Conservation (phyloP, 2,888 invertebrate species). For the Acanthosepion lycidas region DNA sequence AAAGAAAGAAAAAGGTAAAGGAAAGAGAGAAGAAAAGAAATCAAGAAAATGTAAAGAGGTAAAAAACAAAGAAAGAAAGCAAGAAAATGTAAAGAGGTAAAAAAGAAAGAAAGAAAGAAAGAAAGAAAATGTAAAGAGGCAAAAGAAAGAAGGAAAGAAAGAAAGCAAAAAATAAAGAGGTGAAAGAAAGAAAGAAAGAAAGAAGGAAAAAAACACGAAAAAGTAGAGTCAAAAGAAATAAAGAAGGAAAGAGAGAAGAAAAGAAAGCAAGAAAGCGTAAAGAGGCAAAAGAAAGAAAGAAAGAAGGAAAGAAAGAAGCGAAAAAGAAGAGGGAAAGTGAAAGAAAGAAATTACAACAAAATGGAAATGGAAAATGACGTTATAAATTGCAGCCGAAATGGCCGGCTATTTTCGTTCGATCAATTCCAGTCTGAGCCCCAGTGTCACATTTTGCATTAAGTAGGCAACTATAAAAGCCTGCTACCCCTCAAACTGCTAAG, state of each 20-base stretch:
- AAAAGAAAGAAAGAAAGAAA: neutral
- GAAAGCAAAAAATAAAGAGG: fast-evolving
- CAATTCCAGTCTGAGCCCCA: neutral
- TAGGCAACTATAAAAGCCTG: too few relatives aligned
- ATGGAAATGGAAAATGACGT: too few relatives aligned
- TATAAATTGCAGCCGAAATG: neutral
- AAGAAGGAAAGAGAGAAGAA: neutral
- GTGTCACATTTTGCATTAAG: too few relatives aligned
- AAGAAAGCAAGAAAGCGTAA: neutral
- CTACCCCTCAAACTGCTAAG: too few relatives aligned
- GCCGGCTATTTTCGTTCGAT: neutral
- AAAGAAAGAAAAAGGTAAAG: too few relatives aligned
- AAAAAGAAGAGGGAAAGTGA: neutral
- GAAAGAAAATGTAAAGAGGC: neutral
- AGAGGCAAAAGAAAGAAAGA: neutral
- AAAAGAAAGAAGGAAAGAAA: neutral
- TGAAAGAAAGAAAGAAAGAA: neutral
- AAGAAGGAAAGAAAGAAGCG: neutral
- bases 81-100: neutral
- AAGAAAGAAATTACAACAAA: too few relatives aligned
- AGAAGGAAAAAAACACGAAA: neutral
- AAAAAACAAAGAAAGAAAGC: neutral
- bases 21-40: neutral
- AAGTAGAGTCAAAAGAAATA: neutral
- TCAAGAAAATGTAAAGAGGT: neutral